Conservation (phyloP, 2,888 invertebrate genomes). For the Hedya salicella region DNA sequence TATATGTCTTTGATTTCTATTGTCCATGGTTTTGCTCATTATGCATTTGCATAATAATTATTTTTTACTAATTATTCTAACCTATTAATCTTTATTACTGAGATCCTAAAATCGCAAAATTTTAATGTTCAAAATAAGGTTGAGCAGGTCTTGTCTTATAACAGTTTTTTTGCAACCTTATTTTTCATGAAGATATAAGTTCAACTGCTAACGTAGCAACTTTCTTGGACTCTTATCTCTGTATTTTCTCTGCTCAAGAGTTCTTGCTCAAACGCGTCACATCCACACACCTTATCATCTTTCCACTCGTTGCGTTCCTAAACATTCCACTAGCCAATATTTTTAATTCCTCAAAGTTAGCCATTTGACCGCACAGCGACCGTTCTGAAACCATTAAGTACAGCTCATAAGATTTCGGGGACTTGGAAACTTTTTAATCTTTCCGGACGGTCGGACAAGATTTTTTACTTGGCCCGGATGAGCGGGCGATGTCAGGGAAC, state of each 20-base stretch:
- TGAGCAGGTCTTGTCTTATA: too few species aligned
- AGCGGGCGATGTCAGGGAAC: constrained; percentile 48
- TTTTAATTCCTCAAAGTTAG: constrained; percentile 30
- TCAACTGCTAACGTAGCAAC: too few species aligned
- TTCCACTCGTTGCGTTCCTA: constrained; percentile 1
- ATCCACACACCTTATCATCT: not conserved
- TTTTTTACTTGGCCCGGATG: constrained; percentile 61
- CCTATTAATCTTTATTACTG: too few species aligned
- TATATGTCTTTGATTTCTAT: too few species aligned
- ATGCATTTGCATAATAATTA: too few species aligned
- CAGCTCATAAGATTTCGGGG: constrained; percentile 42
- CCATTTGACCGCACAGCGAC: constrained; percentile 16
- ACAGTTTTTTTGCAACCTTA: too few species aligned
- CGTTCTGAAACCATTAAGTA: constrained; percentile 34
- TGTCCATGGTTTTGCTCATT: too few species aligned
- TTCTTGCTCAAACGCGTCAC: not conserved
- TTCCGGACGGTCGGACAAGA: constrained; percentile 64
- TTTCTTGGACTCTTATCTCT: not conserved
- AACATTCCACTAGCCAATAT: constrained; percentile 18
- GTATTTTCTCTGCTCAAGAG: not conserved
- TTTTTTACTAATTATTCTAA: too few species aligned
- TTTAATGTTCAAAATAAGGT: too few species aligned
- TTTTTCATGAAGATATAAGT: too few species aligned
- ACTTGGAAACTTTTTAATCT: constrained; percentile 59
- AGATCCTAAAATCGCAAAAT: too few species aligned